Percentiles rank a stretch among this genome's conserved stretches.
Conservation (phyloP, 64 coral and sea anemone genomes). For the Montipora capricornis region DNA sequence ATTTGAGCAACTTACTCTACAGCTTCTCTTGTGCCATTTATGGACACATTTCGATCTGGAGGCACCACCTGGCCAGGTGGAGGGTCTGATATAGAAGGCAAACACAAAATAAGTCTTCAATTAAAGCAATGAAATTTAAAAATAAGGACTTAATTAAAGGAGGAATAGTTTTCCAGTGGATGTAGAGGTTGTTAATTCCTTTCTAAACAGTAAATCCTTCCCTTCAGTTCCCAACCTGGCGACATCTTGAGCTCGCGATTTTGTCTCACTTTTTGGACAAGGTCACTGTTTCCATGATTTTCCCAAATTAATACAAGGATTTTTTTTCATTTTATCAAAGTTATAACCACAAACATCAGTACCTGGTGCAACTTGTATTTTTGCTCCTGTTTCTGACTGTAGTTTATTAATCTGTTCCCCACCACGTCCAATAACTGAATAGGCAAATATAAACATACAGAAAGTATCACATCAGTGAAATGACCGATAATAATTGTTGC, state of each 20-base stretch:
- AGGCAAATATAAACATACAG: neutral
- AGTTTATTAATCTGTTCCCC: constrained; percentile 99
- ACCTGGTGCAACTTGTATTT: constrained; percentile 99
- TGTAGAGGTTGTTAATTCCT: no score
- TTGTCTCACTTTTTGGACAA: no score
- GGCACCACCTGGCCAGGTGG: constrained; percentile 80
- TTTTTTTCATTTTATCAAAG: neutral
- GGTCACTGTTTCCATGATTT: no score
- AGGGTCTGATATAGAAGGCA: constrained; percentile 71
- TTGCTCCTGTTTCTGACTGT: constrained; percentile 98
- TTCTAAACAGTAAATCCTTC: no score
- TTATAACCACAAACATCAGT: neutral
- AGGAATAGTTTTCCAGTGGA: neutral
- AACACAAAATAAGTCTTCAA: neutral
- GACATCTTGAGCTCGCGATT: no score
- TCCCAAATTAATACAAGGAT: no score
- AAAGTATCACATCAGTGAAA: neutral
- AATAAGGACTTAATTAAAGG: no score
- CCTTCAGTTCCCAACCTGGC: no score
- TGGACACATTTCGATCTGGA: constrained; percentile 91
- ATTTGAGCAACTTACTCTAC: constrained; percentile 85
- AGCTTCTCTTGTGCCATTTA: constrained; percentile 85
- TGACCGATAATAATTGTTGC: neutral
- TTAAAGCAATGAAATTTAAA: neutral
- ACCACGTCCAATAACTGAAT: constrained; percentile 92